A percentile compares a stretch with the other conserved stretches of the same genome.
phyloP scores from a whole-genome alignment of 2,888 invertebrate species.

The Nasonovia ribisnigri region DNA sequence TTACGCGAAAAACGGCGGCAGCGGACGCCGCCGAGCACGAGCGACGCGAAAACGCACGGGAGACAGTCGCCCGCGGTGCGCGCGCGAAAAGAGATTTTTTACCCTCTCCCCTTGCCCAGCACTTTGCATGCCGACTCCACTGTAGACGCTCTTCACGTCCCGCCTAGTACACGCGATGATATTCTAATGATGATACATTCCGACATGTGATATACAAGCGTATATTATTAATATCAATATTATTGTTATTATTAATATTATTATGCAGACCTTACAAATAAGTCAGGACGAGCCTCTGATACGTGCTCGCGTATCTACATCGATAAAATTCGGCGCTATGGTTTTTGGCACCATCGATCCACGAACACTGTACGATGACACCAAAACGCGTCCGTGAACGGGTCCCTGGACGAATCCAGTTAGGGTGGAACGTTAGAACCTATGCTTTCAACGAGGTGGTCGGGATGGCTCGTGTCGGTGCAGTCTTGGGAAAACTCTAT shows the following conservation, averaged over 20 bases:
- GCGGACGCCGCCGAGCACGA: constrained; percentile 29
- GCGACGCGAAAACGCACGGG: constrained; percentile 42
- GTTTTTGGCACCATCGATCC: background rate
- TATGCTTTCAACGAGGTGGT: background rate
- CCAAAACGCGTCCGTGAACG: background rate
- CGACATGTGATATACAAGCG: background rate
- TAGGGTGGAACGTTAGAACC: background rate
- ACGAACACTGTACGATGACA: background rate
- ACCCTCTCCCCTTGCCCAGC: background rate
- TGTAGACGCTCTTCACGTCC: background rate
- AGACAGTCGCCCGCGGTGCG: background rate
- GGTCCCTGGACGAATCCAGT: background rate
- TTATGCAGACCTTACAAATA: background rate
- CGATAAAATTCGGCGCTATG: background rate
- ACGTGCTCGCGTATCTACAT: background rate
- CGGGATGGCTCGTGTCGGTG: background rate
- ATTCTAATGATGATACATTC: constrained; percentile 2
- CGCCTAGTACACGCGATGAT: background rate
- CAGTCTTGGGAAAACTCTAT: background rate
- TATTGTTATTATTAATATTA: background rate
- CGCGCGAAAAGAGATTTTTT: constrained; percentile 35
- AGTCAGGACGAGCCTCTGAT: background rate
- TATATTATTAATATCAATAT: background rate
- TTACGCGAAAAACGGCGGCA: constrained; percentile 61
- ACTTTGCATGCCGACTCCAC: background rate